Evolutionary conservation across 1,140 invertebrate genomes (phyloP), one percentile per base, ranked within the genome.

Genomic region (Heliconius nattereri): DNA sequence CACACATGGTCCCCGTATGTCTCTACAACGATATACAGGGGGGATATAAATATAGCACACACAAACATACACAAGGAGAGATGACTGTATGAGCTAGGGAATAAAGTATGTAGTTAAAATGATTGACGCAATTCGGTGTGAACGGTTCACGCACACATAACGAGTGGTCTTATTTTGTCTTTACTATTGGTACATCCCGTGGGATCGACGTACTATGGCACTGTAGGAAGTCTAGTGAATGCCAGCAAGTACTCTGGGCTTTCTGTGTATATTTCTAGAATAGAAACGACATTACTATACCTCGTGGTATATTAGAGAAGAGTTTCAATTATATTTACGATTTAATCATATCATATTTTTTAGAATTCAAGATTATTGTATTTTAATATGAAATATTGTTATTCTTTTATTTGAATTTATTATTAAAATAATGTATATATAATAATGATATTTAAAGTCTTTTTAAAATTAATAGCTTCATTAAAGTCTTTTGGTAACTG

Each of bases 131-230:
- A 90, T 91, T 86, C 85, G 84, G 82, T 84, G 87, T 88, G 85
- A 85, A 87, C 88, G 79, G 70, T 83, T 80, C 78, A 91, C 90
- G 45, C 87, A 93, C 91, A 94, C 92, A 90, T 82, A 73, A 72
- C 70, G 60, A 81, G 13, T 76, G 87, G 79, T 92, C 91, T 89
- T 93, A 92, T 94, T 92, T 89, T 89, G 90, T 91, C 89, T 87
- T 89, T 90, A 94, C 90, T 91, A 92, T 88, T 87, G 83, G 84
- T 83, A 91, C 87, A 90, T 92, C 91, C 91, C 91, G 91, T 87
- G 92, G 86, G 91, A 93, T 88, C 87, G 89, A 90, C 86, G 91
- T 87, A 90, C 90, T 89, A 88, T 89, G 84, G 74, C 79, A 83
- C 82, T 85, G 86, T 87, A 90, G 90, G 87, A 89, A 90, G 86